These are phyloP conservation scores for Troides aeacus DNA, from an alignment of 2,888 invertebrate genomes.

Conservation along the genomic window DNA sequence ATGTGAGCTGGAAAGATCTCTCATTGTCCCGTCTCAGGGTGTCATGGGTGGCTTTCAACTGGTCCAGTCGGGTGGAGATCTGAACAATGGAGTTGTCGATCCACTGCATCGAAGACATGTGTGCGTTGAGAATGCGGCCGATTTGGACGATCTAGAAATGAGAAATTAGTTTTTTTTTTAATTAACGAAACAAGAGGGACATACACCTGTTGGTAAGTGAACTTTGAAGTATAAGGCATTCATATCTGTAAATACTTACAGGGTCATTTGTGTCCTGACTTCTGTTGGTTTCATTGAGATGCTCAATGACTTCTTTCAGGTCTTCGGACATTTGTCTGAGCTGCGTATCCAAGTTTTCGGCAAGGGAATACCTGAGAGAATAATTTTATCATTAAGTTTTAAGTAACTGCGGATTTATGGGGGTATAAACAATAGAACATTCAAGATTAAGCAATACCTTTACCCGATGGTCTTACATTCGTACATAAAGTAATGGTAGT, in stretches of 20 bases:
- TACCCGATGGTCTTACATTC: too few species aligned
- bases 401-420: too few species aligned
- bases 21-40: constrained; percentile 88
- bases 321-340: constrained; percentile 97
- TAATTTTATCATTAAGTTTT: neutral
- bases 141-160: constrained; percentile 89
- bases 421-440: too few species aligned
- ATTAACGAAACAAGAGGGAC: too few species aligned
- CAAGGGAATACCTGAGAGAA: constrained; percentile 85
- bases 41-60: constrained; percentile 89
- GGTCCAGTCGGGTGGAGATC: constrained; percentile 89
- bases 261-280: constrained; percentile 92
- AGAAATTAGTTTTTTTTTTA: neutral
- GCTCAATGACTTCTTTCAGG: constrained; percentile 96
- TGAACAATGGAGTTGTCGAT: constrained; percentile 91
- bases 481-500: too few species aligned
- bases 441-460: too few species aligned
- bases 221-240: neutral
- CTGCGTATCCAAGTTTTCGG: constrained; percentile 95
- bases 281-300: constrained; percentile 93
- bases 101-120: constrained; percentile 98
- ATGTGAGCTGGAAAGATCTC: constrained; percentile 83
- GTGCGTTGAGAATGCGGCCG: constrained; percentile 95
- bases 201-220: too few species aligned
- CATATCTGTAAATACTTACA: constrained; percentile 70